phyloP scores from a whole-genome alignment of 2,113 vertebrate species.

The Pituophis catenifer region DNA sequence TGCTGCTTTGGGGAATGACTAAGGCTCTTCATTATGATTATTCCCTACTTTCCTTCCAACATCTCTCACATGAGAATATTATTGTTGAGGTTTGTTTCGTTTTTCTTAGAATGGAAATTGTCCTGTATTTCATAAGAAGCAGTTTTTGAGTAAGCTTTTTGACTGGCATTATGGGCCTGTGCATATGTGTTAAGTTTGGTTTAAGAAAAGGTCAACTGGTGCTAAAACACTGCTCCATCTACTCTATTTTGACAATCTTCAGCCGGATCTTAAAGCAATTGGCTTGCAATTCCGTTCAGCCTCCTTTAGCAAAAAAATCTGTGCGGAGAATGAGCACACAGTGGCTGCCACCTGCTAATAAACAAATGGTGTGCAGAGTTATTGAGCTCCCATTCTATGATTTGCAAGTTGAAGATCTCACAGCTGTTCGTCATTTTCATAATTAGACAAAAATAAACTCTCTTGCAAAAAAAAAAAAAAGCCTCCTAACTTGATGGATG shows the following conservation, averaged over 20 bases:
- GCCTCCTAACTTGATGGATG: background rate
- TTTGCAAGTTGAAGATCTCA: slow-evolving; percentile 61
- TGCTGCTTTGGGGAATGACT: background rate
- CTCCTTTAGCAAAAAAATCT: slow-evolving; percentile 57
- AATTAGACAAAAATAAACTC: slow-evolving; percentile 45
- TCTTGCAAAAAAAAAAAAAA: slow-evolving; percentile 12
- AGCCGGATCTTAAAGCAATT: slow-evolving; percentile 37
- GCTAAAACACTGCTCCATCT: slow-evolving; percentile 2
- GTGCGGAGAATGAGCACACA: slow-evolving; percentile 42
- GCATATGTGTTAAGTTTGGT: background rate
- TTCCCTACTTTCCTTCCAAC: background rate
- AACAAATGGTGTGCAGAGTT: slow-evolving; percentile 64
- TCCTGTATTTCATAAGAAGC: background rate
- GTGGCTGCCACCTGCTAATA: slow-evolving; percentile 52
- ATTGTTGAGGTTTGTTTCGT: slow-evolving; percentile 8
- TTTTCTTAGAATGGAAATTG: background rate
- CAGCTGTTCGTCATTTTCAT: slow-evolving; percentile 65
- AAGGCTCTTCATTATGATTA: background rate
- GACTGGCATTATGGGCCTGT: background rate
- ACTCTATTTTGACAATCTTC: background rate
- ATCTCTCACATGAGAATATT: background rate
- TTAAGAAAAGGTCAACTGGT: background rate
- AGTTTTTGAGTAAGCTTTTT: background rate
- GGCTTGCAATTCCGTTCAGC: slow-evolving; percentile 38
- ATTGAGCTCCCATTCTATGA: slow-evolving; percentile 50